Evolutionary conservation across 2,888 invertebrate genomes (phyloP), one percentile per base, ranked within the genome.

Genomic region (Luperina nickerlii): DNA sequence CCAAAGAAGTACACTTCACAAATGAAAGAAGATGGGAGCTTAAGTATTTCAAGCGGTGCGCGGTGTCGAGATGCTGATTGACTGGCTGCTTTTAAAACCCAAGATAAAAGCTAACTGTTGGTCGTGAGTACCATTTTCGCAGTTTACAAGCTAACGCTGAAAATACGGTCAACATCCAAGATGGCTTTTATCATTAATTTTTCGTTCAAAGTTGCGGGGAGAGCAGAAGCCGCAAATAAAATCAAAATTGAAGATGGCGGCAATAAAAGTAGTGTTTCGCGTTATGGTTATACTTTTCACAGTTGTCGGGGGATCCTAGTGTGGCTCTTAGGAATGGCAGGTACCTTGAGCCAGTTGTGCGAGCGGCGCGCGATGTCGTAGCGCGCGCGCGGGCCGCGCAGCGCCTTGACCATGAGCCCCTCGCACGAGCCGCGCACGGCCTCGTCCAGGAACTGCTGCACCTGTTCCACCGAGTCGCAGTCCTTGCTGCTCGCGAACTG

Each of bases 311-410:
- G 15, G 20, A 57, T 57, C 7, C 20, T 20, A 57, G 24, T 57
- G 54, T n/a, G 2, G 9, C 57, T 13, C 7, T n/a, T 38, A 18
- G 8, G 38, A 24, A 38, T 6, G 45, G 6, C 15, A 24, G 20
- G 38, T 83, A 96, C 96, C 97, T 99, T 99, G 62, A 99, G 96
- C 99, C 99, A 99, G 95, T 99, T 99, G 86, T 98, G 98, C 0
- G 99, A 99, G 63, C 99, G 97, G 90, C 99, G 98, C 0, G 99
- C 99, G 90, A 99, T 99, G 97, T 99, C 99, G 95, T 99, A 99
- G 0, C 98, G 98, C 0, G 99, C 99, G 90, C 98, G 98, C 7
- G 95, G 94, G 54, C 98, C 98, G 89, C 98, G 97, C 74, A 99
- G 96, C 0, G 99, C 99, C 97, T 99, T 99, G 13, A 99, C 99